Percentiles rank a stretch among this genome's conserved stretches.
Evolutionary conservation across 2,888 invertebrate genomes (phyloP).

Genomic region (Drosophila seclusa): DNA sequence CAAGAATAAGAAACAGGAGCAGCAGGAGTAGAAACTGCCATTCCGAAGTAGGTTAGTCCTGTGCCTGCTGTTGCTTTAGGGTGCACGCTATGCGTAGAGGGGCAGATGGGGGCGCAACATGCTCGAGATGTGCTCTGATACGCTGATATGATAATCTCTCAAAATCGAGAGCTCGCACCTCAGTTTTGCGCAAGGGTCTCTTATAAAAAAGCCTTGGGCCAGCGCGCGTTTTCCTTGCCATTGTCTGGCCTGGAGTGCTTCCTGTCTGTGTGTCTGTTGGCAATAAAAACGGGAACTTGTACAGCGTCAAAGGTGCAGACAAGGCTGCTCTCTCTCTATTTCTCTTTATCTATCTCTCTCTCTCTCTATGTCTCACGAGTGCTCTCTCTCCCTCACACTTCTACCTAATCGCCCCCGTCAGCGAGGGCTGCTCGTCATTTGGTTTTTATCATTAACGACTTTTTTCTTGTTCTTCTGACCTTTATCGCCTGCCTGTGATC

Average conservation of each 20-base stretch:
- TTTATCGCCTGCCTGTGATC: slow-evolving; percentile 68
- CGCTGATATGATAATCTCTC: slow-evolving; percentile 74
- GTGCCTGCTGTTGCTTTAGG: slow-evolving; percentile 63
- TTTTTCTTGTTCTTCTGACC: slow-evolving; percentile 36
- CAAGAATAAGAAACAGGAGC: slow-evolving; percentile 4
- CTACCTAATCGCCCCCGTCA: slow-evolving; percentile 59
- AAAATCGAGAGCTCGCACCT: slow-evolving; percentile 82
- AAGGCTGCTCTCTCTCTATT: background rate
- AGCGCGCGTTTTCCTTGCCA: slow-evolving; percentile 24
- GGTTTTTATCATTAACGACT: slow-evolving; percentile 80
- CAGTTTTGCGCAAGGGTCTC: slow-evolving; percentile 58
- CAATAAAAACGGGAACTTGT: slow-evolving; percentile 73
- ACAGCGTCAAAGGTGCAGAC: slow-evolving; percentile 51
- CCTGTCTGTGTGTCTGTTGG: slow-evolving; percentile 57
- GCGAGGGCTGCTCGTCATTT: slow-evolving; percentile 76
- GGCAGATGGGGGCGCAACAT: slow-evolving; percentile 29
- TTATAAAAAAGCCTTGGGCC: slow-evolving; percentile 44
- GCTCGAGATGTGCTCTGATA: slow-evolving; percentile 52
- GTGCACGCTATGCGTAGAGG: slow-evolving; percentile 39
- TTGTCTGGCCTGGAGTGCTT: slow-evolving; percentile 61
- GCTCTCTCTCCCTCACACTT: background rate
- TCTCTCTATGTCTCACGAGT: background rate
- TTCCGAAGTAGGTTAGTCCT: slow-evolving; percentile 58
- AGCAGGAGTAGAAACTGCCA: slow-evolving; percentile 7
- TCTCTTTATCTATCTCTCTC: background rate